A percentile compares a stretch with the other conserved stretches of the same genome.
phyloP scores from a whole-genome alignment of 1,140 invertebrate species.

The Lysiphlebus fabarum region DNA sequence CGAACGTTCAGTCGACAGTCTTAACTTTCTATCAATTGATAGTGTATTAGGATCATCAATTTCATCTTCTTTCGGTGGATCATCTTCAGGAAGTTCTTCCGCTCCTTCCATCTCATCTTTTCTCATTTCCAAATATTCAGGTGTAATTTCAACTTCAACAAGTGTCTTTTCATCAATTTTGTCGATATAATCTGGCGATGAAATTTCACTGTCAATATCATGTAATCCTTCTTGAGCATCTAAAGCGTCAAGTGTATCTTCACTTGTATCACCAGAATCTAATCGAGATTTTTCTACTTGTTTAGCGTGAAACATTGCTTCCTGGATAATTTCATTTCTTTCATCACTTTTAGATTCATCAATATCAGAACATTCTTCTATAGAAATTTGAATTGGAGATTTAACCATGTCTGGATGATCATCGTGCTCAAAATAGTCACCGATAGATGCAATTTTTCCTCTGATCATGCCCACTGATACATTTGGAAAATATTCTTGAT shows the following conservation, averaged over 20 bases:
- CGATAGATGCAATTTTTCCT: slow-evolving; percentile 23
- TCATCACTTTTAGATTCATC: slow-evolving; percentile 41
- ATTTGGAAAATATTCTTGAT: slow-evolving; percentile 45
- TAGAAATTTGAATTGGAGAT: slow-evolving; percentile 54
- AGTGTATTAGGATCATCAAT: slow-evolving; percentile 35
- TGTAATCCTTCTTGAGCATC: slow-evolving; percentile 49
- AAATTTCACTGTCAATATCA: slow-evolving; percentile 46
- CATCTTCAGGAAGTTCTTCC: slow-evolving; percentile 52
- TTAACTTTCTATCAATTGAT: slow-evolving; percentile 44
- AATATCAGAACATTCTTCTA: slow-evolving; percentile 53
- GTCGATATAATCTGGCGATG: slow-evolving; percentile 51
- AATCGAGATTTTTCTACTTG: slow-evolving; percentile 40
- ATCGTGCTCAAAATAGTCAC: slow-evolving; percentile 40
- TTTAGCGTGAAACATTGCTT: slow-evolving; percentile 40
- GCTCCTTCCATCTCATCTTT: slow-evolving; percentile 44
- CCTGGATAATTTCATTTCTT: slow-evolving; percentile 39
- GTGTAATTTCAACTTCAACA: slow-evolving; percentile 50
- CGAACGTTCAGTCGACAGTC: slow-evolving; percentile 48
- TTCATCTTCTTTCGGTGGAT: slow-evolving; percentile 32
- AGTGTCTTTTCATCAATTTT: slow-evolving; percentile 52
- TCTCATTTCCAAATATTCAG: slow-evolving; percentile 51
- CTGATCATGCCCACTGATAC: slow-evolving; percentile 34
- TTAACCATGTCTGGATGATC: slow-evolving; percentile 47
- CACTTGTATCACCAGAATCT: slow-evolving; percentile 47
- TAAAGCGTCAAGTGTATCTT: slow-evolving; percentile 51